These are phyloP conservation scores for Stegostoma tigrinum DNA, from an alignment of 2,113 vertebrate genomes.

Conservation along the genomic window DNA sequence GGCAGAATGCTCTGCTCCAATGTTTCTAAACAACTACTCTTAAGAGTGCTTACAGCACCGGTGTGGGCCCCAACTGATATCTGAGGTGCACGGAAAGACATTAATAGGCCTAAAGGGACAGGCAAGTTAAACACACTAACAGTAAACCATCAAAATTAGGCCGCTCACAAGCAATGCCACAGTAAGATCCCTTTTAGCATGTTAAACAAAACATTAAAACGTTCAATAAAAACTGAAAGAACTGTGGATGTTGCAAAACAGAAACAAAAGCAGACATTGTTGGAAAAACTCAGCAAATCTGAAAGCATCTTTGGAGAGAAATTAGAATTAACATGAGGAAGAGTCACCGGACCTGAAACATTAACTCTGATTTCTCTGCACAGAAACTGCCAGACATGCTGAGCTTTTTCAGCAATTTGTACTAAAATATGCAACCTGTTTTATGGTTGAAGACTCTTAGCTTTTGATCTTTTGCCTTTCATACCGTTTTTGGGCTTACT, in stretches of 20 bases:
- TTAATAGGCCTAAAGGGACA: neutral
- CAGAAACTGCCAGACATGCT: too few relatives aligned
- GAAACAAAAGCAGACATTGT: too few relatives aligned
- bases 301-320: too few relatives aligned
- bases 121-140: neutral
- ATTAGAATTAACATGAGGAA: too few relatives aligned
- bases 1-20: too few relatives aligned
- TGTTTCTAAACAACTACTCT: neutral
- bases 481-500: neutral
- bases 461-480: neutral
- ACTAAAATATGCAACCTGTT: neutral
- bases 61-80: neutral
- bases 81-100: neutral
- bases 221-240: neutral
- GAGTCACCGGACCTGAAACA: too few relatives aligned
- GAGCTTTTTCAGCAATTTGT: too few relatives aligned
- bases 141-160: neutral
- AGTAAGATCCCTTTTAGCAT: neutral
- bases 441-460: neutral
- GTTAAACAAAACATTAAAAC: neutral
- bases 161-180: neutral
- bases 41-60: neutral
- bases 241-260: too few relatives aligned
- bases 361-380: too few relatives aligned
- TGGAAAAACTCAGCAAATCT: too few relatives aligned